A percentile compares a stretch with the other conserved stretches of the same genome.
phyloP scores from a whole-genome alignment of 2,888 invertebrate species.

The Melanchra persicariae region DNA sequence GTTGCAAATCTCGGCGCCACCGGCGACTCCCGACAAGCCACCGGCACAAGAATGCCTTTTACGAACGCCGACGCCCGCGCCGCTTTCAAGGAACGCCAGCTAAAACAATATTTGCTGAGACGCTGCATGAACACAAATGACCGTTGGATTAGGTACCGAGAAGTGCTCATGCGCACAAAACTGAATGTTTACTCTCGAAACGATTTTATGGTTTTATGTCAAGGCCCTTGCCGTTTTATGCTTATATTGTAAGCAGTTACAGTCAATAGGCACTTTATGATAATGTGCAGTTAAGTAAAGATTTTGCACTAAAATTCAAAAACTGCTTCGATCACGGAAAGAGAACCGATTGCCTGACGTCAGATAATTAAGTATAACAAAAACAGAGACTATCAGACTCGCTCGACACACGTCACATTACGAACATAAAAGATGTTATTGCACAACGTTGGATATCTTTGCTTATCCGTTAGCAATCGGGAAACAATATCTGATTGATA shows the following conservation, averaged over 20 bases:
- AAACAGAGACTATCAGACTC: neutral
- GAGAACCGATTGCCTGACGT: neutral
- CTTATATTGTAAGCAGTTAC: conserved; percentile 24
- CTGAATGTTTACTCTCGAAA: conserved; percentile 47
- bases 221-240: conserved; percentile 24
- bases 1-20: conserved; percentile 87
- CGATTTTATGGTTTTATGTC: conserved; percentile 35
- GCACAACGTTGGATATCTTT: conserved; percentile 22
- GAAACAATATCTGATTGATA: conserved; percentile 16
- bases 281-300: neutral
- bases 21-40: conserved; percentile 53
- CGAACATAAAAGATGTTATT: neutral
- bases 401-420: neutral
- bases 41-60: conserved; percentile 75
- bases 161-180: conserved; percentile 53
- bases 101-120: conserved; percentile 87
- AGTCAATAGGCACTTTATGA: neutral
- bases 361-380: neutral
- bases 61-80: conserved; percentile 77
- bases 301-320: neutral
- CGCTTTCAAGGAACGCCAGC: conserved; percentile 80
- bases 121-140: conserved; percentile 88
- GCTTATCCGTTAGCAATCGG: conserved; percentile 12
- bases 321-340: neutral
- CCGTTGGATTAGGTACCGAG: conserved; percentile 85